Conservation (phyloP, 2,113 vertebrate species). For the Syrmaticus mikado region DNA sequence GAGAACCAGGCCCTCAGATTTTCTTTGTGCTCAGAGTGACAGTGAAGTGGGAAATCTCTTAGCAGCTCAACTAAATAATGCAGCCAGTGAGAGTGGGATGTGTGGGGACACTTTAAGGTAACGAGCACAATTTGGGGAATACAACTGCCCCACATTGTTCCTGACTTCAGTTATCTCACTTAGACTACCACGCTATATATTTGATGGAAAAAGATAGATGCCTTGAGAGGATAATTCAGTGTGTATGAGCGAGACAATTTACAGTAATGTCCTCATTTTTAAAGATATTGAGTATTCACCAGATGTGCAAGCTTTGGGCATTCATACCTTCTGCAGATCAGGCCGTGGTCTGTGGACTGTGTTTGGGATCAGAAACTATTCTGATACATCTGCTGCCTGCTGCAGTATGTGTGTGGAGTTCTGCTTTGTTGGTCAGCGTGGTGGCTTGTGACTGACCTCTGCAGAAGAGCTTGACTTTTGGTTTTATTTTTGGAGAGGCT, state of each 20-base stretch:
- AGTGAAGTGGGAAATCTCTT: neutral
- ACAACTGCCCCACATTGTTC: neutral
- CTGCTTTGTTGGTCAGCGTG: neutral
- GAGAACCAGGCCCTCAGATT: neutral
- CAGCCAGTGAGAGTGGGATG: rapidly evolving
- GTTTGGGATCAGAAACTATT: neutral
- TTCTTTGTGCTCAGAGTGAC: rapidly evolving
- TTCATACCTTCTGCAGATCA: neutral
- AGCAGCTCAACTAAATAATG: rapidly evolving
- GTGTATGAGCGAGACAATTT: neutral
- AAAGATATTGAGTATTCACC: neutral
- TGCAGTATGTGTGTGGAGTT: neutral
- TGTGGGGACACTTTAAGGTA: neutral
- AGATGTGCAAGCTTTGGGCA: neutral
- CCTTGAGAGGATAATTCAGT: neutral
- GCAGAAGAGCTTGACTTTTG: rapidly evolving
- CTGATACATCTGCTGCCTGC: neutral
- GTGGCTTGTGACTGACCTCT: neutral
- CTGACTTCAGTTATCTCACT: neutral
- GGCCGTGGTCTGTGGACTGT: neutral
- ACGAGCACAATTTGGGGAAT: neutral
- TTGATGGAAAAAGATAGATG: neutral
- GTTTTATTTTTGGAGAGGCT: neutral
- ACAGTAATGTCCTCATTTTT: neutral
- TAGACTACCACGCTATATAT: neutral